Evolutionary conservation across 92 coral and sea anemone species (phyloP).

Genomic region (Bergia puertoricense): DNA sequence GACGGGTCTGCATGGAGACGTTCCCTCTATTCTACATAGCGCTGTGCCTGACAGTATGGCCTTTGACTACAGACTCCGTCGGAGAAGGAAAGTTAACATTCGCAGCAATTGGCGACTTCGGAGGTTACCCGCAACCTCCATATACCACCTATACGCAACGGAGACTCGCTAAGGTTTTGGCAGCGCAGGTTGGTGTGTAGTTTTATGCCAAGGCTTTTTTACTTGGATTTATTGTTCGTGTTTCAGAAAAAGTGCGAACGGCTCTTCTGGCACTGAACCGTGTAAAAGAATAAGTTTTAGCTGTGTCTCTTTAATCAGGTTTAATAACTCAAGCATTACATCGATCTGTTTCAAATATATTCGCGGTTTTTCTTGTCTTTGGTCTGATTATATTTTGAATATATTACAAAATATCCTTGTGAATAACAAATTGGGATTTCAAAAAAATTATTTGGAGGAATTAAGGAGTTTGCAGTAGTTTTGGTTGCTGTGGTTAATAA

Average conservation of each 20-base stretch:
- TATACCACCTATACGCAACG: slow-evolving; percentile 67
- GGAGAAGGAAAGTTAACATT: slow-evolving; percentile 61
- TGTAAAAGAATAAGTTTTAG: background rate
- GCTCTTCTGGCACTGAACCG: background rate
- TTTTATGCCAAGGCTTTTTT: background rate
- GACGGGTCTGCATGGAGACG: slow-evolving; percentile 44
- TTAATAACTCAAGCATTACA: background rate
- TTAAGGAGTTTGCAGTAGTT: background rate
- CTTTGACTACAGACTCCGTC: background rate
- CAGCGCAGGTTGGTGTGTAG: slow-evolving; percentile 61
- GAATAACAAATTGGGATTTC: background rate
- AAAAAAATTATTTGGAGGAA: background rate
- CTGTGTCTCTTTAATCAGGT: background rate
- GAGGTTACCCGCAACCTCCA: slow-evolving; percentile 75
- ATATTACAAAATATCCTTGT: background rate
- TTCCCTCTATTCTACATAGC: slow-evolving; percentile 20
- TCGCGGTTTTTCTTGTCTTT: background rate
- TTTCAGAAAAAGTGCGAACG: background rate
- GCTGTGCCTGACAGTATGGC: slow-evolving; percentile 15
- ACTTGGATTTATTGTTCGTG: background rate
- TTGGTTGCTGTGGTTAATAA: slow-evolving; percentile 17
- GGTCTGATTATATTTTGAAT: no score
- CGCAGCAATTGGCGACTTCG: slow-evolving; percentile 88
- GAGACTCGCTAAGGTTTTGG: slow-evolving; percentile 71
- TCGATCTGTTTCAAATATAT: background rate